Evolutionary conservation across 2,113 vertebrate species (phyloP).

Genomic region (Trematocara zebra): DNA sequence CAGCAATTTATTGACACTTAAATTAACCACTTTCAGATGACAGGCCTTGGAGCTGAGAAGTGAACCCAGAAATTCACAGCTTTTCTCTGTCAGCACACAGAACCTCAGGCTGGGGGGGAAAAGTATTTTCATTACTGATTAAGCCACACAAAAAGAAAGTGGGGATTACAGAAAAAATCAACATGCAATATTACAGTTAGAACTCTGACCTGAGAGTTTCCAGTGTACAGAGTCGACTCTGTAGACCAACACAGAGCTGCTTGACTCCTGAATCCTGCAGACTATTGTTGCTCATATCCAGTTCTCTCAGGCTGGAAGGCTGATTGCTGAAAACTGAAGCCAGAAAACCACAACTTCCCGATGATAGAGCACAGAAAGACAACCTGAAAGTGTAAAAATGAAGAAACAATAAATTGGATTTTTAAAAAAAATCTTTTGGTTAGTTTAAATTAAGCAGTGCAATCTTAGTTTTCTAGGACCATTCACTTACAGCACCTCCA

Average conservation of each 20-base stretch:
- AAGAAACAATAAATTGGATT: neutral
- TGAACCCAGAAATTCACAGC: no score
- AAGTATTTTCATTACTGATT: neutral
- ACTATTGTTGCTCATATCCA: neutral
- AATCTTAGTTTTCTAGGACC: neutral
- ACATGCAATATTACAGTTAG: neutral
- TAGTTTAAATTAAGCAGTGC: neutral
- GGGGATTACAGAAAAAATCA: neutral
- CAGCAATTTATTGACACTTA: neutral
- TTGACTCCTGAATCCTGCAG: fast-evolving
- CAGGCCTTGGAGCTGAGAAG: no score
- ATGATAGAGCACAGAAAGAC: fast-evolving
- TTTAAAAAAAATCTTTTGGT: no score
- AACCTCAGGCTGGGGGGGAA: no score
- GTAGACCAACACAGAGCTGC: neutral
- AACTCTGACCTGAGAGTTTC: neutral
- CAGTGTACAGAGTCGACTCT: neutral
- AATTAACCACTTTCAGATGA: neutral
- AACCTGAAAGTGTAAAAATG: neutral
- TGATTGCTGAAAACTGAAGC: neutral
- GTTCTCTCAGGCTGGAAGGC: neutral
- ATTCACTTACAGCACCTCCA: fast-evolving
- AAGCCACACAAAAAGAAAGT: neutral
- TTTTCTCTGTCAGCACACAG: no score
- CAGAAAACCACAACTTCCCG: neutral